These are phyloP conservation scores for Aplodontia rufa DNA, from an alignment of 2,113 vertebrate species.

Conservation along the genomic window DNA sequence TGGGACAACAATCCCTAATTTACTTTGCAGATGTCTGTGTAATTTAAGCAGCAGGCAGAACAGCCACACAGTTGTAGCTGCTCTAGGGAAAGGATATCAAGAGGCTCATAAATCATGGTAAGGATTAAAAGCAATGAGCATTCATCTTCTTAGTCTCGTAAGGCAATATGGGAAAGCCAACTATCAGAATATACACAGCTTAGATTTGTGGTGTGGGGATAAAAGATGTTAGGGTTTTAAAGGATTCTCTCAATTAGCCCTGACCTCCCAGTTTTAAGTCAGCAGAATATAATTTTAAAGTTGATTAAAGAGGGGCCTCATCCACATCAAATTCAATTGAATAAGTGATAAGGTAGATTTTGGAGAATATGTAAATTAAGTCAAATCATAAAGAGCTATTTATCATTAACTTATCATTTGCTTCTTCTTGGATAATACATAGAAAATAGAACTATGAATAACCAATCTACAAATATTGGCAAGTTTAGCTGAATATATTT, in stretches of 20 bases:
- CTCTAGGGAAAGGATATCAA: slow-evolving; percentile 82
- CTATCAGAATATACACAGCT: slow-evolving; percentile 85
- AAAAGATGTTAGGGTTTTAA: slow-evolving; percentile 78
- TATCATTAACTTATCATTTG: not conserved
- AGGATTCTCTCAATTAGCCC: slow-evolving; percentile 72
- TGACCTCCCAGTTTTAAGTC: slow-evolving; percentile 52
- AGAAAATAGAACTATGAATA: slow-evolving; percentile 13
- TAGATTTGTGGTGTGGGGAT: slow-evolving; percentile 84
- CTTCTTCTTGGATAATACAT: not conserved
- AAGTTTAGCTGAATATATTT: not conserved
- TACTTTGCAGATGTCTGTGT: slow-evolving; percentile 83
- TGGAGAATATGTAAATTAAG: not conserved
- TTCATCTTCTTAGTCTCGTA: slow-evolving; percentile 90
- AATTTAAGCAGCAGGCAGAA: slow-evolving; percentile 84
- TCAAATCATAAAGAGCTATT: not conserved
- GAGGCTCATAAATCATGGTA: slow-evolving; percentile 88
- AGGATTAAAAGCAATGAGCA: slow-evolving; percentile 91
- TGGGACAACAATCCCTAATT: slow-evolving; percentile 82
- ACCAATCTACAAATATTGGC: not conserved
- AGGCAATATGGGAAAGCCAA: slow-evolving; percentile 83
- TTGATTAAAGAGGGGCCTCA: not conserved
- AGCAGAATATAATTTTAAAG: slow-evolving; percentile 34
- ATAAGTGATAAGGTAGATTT: not conserved
- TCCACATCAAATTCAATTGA: slow-evolving; percentile 28
- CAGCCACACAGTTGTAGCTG: slow-evolving; percentile 72